These are phyloP conservation scores for Azemiops feae DNA, from an alignment of 2,113 vertebrate genomes.

Conservation along the genomic window DNA sequence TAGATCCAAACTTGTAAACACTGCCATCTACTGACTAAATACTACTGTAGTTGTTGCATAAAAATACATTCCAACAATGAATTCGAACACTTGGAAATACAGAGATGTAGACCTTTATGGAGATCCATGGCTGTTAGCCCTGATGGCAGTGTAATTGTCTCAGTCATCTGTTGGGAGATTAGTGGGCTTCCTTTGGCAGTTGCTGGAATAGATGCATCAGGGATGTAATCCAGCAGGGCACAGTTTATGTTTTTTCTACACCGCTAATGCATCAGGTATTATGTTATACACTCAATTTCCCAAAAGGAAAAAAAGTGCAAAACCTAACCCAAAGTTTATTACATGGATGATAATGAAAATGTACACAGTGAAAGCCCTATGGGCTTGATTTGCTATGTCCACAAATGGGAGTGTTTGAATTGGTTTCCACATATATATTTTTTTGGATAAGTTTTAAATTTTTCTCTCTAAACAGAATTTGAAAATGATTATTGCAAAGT, in stretches of 20 bases:
- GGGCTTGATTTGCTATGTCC: not conserved
- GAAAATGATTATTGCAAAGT: conserved; percentile 19
- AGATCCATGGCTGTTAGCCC: not conserved
- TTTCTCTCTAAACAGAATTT: not conserved
- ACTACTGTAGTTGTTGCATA: no score
- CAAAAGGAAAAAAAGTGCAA: not conserved
- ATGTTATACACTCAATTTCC: not conserved
- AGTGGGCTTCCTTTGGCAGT: not conserved
- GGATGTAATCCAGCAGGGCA: not conserved
- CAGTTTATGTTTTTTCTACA: not conserved
- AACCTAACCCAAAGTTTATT: not conserved
- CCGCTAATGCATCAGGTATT: not conserved
- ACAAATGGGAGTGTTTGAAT: not conserved
- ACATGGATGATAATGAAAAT: not conserved
- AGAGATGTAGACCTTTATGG: not conserved
- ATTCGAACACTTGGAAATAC: no score
- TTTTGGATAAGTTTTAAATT: not conserved
- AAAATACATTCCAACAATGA: no score
- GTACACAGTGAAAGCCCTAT: not conserved
- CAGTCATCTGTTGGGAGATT: not conserved
- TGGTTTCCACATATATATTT: not conserved
- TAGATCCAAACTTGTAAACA: no score
- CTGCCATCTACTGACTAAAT: no score
- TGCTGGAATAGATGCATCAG: not conserved
- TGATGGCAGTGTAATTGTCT: not conserved